A percentile compares a stretch with the other conserved stretches of the same genome.
These are phyloP conservation scores for Mohoua ochrocephala DNA, from an alignment of 2,113 vertebrate genomes.

Conservation along the genomic window DNA sequence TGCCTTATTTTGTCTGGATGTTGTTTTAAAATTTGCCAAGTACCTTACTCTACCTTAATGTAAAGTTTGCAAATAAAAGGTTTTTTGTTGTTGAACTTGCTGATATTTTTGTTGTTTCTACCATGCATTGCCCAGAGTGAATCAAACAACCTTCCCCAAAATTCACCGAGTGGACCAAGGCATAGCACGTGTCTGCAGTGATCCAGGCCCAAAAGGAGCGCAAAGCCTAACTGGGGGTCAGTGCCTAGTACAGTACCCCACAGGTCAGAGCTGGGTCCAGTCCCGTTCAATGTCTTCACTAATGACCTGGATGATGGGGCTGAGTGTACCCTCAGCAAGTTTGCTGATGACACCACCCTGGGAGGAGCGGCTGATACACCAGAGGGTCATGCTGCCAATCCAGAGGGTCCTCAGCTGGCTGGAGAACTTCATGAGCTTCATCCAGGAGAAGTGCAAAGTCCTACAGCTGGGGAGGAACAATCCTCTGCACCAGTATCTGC, in stretches of 20 bases:
- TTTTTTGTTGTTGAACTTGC: neutral
- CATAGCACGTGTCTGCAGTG: neutral
- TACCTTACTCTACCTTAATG: neutral
- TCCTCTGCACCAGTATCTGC: fast-evolving
- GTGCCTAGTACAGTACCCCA: neutral
- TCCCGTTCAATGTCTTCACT: neutral
- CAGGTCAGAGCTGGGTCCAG: neutral
- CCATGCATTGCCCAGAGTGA: no score
- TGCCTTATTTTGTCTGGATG: neutral
- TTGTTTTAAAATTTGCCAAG: neutral
- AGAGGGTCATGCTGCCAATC: neutral
- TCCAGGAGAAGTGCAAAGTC: neutral
- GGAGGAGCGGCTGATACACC: neutral
- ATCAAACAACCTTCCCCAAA: neutral
- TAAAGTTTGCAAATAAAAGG: neutral
- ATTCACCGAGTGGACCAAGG: neutral
- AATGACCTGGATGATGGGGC: neutral
- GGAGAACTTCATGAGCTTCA: neutral
- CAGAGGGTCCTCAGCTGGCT: neutral
- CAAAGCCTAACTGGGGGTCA: neutral
- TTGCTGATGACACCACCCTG: neutral
- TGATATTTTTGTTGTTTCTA: neutral
- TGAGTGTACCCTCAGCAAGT: neutral
- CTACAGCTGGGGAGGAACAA: neutral
- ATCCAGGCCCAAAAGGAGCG: neutral